Evolutionary conservation across 2,888 invertebrate genomes (phyloP), one percentile per base, ranked within the genome.

Genomic region (Drosophila rubida): DNA sequence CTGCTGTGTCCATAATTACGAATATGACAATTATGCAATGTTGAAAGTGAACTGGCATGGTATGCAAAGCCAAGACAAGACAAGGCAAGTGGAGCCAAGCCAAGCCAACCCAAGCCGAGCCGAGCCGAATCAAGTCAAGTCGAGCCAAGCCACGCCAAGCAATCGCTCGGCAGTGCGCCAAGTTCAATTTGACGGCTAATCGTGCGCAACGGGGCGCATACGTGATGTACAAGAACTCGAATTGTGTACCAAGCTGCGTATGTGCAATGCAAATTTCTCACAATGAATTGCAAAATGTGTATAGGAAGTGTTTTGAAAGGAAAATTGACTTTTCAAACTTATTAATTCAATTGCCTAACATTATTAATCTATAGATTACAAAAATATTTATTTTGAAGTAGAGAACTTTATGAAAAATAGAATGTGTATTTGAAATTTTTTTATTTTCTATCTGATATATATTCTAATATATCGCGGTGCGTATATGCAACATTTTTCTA

Each of bases 1-100:
- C 64, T 70, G 61, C 23, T 67, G 44, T 62, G 59, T 48, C 64
- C 76, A 85, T 85, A 66, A 85, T 80, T 80, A 57, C 37, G 53
- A 69, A 75, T 71, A 84, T 80, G 72, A 75, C 81, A 72, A 80
- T 84, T 87, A 78, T 71, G 78, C 71, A 84, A 84, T 69, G 45
- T 66, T 46, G 66, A 69, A 75, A 64, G 58, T 66, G 51, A 44
- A 53, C 41, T 61, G 39, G 51, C 48, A 41, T 46, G 58, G 30
- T 37, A 45, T 59, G 44, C 35, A 13, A 37, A 37, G 35, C 35
- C 35, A 37, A 13, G 13, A 2, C 14, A 13, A 13, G 14, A 4
- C n/a, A 32, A 32, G n/a, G 5, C 32, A 27, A 27, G 27, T 3
- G 19, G 3, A 19, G 19, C 19, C 19, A 19, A 19, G 32, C 3